Percentiles rank a stretch among this genome's conserved stretches.
phyloP scores from a whole-genome alignment of 2,113 vertebrate species.

The Chelonoidis abingdonii region DNA sequence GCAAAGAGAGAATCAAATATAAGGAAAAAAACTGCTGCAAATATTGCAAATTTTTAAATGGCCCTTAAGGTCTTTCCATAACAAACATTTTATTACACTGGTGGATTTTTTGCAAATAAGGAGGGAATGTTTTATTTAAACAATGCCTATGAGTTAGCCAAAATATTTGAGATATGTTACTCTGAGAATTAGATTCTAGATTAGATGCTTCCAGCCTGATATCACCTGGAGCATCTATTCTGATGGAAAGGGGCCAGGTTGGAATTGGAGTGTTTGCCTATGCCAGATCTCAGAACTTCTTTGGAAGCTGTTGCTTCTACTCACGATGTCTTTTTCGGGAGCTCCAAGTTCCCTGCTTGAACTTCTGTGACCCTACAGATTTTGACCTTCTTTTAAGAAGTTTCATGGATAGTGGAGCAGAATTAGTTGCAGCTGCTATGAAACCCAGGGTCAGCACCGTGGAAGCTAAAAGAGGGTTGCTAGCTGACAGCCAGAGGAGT shows the following conservation, averaged over 20 bases:
- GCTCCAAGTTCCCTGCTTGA: background rate
- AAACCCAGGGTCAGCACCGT: background rate
- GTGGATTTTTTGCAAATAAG: background rate
- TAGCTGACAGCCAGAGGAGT: background rate
- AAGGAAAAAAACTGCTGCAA: background rate
- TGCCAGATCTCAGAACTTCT: accelerated
- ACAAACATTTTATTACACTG: background rate
- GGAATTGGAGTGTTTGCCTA: background rate
- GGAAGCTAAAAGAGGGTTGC: accelerated
- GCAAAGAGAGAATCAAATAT: background rate
- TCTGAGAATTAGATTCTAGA: background rate
- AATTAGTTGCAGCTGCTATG: background rate
- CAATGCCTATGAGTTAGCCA: background rate
- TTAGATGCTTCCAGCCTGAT: background rate
- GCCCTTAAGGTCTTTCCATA: background rate
- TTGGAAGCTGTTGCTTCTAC: background rate
- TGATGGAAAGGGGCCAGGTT: background rate
- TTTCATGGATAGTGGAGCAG: background rate
- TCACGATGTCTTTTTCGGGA: background rate
- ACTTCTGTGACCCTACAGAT: accelerated
- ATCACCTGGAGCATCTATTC: background rate
- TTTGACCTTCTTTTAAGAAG: background rate
- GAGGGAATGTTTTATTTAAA: background rate
- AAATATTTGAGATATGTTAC: background rate
- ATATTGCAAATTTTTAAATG: background rate